These are phyloP conservation scores for Percopsis transmontana DNA, from an alignment of 2,113 vertebrate genomes.

Conservation along the genomic window DNA sequence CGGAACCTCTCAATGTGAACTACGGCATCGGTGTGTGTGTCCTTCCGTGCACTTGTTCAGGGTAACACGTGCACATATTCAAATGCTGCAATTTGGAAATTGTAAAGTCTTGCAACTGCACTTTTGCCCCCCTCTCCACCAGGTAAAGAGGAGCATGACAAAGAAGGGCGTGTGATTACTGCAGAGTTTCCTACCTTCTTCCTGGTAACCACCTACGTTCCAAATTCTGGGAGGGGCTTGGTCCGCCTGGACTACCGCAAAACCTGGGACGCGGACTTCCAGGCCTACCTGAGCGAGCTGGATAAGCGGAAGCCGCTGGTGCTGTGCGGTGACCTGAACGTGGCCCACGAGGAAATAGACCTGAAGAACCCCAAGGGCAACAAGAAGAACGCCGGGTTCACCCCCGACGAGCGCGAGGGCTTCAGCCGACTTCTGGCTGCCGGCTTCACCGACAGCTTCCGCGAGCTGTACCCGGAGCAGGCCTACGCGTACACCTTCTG, in stretches of 20 bases:
- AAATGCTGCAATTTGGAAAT: background rate
- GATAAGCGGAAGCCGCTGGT: slow-evolving; percentile 85
- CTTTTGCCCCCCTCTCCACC: background rate
- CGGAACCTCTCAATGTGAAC: slow-evolving; percentile 83
- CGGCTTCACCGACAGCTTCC: slow-evolving; percentile 86
- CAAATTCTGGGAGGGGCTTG: slow-evolving; percentile 85
- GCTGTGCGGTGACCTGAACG: slow-evolving; percentile 90
- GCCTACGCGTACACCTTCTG: slow-evolving; percentile 89
- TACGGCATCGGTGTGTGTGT: slow-evolving; percentile 87
- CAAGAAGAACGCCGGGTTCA: slow-evolving; percentile 89
- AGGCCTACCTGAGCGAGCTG: slow-evolving; percentile 80
- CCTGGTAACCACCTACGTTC: slow-evolving; percentile 86
- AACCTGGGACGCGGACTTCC: slow-evolving; percentile 88
- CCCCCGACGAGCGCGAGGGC: slow-evolving; percentile 85
- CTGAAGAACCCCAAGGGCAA: slow-evolving; percentile 90
- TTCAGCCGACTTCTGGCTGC: slow-evolving; percentile 81
- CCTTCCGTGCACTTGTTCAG: no score
- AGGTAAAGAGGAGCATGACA: slow-evolving; percentile 92
- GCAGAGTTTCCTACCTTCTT: slow-evolving; percentile 85
- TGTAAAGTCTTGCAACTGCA: background rate
- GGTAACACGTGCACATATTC: no score
- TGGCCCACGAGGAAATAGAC: slow-evolving; percentile 90
- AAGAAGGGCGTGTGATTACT: slow-evolving; percentile 89
- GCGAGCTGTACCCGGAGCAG: slow-evolving; percentile 84
- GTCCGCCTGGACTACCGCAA: slow-evolving; percentile 88